These are phyloP conservation scores for Thalassoma bifasciatum DNA, from an alignment of 2,113 vertebrate species.

Conservation along the genomic window DNA sequence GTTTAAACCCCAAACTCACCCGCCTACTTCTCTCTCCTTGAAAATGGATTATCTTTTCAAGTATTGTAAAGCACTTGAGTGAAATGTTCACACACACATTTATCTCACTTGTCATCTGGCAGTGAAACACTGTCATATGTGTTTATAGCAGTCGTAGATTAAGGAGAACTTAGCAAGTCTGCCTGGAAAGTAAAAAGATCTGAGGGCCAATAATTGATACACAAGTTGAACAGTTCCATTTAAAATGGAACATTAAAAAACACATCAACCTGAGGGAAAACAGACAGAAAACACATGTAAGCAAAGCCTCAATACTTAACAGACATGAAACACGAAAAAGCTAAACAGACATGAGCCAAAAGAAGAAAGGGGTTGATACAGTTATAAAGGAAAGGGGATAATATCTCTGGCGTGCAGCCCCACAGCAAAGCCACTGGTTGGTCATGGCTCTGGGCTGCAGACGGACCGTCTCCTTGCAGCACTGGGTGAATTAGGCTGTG, in stretches of 20 bases:
- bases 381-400: slow-evolving; percentile 57
- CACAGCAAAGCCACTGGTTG: slow-evolving; percentile 74
- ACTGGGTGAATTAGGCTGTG: slow-evolving; percentile 79
- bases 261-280: slow-evolving; percentile 24
- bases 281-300: slow-evolving; percentile 23
- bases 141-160: slow-evolving; percentile 54
- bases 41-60: slow-evolving; percentile 75
- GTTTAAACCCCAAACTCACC: slow-evolving; percentile 65
- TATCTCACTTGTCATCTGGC: slow-evolving; percentile 60
- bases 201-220: slow-evolving; percentile 41
- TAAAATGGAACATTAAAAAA: slow-evolving; percentile 45
- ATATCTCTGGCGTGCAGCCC: slow-evolving; percentile 68
- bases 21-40: slow-evolving; percentile 50
- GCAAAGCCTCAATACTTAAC: slow-evolving; percentile 27
- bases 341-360: slow-evolving; percentile 29
- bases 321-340: slow-evolving; percentile 1
- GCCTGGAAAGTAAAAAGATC: slow-evolving; percentile 13
- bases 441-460: slow-evolving; percentile 77
- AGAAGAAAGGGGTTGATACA: slow-evolving; percentile 28
- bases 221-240: slow-evolving; percentile 3
- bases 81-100: slow-evolving; percentile 70
- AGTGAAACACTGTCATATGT: slow-evolving; percentile 58
- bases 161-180: slow-evolving; percentile 40
- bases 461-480: slow-evolving; percentile 77
- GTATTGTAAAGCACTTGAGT: slow-evolving; percentile 71